A percentile compares a stretch with the other conserved stretches of the same genome.
Evolutionary conservation across 30 jellyfish, hydroid and myxozoan species (phyloP).

Genomic region (Hydra vulgaris): DNA sequence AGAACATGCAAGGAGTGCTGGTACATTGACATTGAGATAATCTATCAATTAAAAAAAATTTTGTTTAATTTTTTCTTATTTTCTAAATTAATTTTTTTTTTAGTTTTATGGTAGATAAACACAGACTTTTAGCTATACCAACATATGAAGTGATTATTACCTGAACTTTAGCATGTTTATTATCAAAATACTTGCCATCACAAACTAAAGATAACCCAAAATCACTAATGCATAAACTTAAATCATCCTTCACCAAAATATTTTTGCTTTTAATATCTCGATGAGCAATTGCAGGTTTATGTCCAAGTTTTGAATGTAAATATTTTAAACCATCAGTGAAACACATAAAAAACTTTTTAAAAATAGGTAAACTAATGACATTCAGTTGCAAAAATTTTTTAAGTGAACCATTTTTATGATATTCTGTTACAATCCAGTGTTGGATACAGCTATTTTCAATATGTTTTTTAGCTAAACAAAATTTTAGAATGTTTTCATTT

Average conservation of each 20-base stretch:
- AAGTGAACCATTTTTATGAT: slow-evolving; percentile 68
- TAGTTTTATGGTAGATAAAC: no score
- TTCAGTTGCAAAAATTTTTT: slow-evolving; percentile 38
- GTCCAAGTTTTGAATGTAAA: slow-evolving; percentile 52
- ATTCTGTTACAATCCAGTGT: slow-evolving; percentile 76
- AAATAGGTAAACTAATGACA: slow-evolving; percentile 38
- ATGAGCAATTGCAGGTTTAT: slow-evolving; percentile 73
- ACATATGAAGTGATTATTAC: not conserved
- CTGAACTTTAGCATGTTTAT: not conserved
- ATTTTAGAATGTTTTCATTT: slow-evolving; percentile 57
- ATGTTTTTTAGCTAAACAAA: slow-evolving; percentile 47
- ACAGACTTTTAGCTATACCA: no score
- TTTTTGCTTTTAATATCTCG: slow-evolving; percentile 81
- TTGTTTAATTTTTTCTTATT: no score
- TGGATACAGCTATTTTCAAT: slow-evolving; percentile 24
- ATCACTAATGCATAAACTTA: slow-evolving; percentile 81
- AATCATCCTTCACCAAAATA: slow-evolving; percentile 63
- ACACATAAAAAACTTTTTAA: slow-evolving; percentile 38
- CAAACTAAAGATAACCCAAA: slow-evolving; percentile 39
- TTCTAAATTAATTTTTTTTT: no score
- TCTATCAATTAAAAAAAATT: no score
- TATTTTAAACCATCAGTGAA: slow-evolving; percentile 71
- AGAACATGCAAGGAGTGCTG: no score
- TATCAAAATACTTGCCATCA: not conserved
- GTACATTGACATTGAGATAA: no score